These are phyloP conservation scores for Silurus lanzhouensis DNA, from an alignment of 2,797 vertebrate genomes.

Conservation along the genomic window DNA sequence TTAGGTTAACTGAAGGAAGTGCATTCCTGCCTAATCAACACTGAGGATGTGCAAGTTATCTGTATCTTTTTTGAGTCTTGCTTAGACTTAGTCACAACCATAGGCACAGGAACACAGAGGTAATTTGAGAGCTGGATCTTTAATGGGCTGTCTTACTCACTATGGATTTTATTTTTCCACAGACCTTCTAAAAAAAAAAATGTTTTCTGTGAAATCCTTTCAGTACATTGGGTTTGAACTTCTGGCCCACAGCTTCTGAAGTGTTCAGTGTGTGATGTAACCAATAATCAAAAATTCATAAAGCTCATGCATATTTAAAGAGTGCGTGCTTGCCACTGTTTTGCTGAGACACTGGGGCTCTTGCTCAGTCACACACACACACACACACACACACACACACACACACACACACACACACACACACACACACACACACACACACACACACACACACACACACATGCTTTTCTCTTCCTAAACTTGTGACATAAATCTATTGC, in stretches of 20 bases:
- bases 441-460: neutral
- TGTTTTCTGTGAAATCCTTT: neutral
- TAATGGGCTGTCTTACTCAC: neutral
- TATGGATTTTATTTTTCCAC: neutral
- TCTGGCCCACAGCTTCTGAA: neutral
- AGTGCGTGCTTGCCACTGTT: constrained; percentile 37
- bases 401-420: neutral
- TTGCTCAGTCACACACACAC: constrained; percentile 53
- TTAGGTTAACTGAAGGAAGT: neutral
- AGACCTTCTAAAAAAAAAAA: neutral
- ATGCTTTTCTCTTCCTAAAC: neutral
- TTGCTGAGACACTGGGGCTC: constrained; percentile 58
- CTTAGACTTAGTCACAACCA: neutral
- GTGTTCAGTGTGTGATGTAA: constrained; percentile 39
- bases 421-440: constrained; percentile 48
- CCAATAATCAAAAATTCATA: constrained; percentile 73
- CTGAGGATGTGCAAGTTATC: neutral
- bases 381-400: neutral
- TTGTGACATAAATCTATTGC: neutral
- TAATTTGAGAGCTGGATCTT: neutral
- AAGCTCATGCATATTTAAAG: constrained; percentile 72
- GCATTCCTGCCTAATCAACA: neutral
- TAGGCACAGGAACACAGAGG: neutral
- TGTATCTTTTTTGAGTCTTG: neutral
- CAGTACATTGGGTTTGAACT: neutral